Percentiles rank a stretch among this genome's conserved stretches.
These are phyloP conservation scores for Chaetoderma sp. DNA, from an alignment of 2,888 invertebrate species.

Conservation along the genomic window DNA sequence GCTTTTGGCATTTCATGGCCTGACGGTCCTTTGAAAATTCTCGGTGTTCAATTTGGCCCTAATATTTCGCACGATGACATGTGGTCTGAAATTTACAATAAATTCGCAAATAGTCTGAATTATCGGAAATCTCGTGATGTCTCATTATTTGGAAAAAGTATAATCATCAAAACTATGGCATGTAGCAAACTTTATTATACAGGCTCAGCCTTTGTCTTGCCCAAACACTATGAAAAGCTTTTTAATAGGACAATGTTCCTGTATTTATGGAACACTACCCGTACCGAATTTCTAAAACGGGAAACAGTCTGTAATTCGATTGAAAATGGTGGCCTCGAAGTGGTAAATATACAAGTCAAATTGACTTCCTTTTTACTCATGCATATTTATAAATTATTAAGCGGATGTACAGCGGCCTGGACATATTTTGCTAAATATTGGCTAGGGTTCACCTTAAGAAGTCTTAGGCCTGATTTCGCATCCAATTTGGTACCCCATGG, in stretches of 20 bases:
- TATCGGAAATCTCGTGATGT: background rate
- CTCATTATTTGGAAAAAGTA: constrained; percentile 3
- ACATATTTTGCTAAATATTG: constrained; percentile 1
- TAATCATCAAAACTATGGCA: background rate
- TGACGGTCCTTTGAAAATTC: background rate
- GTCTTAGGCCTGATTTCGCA: background rate
- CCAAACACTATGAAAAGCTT: background rate
- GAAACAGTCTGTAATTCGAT: background rate
- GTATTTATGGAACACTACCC: background rate
- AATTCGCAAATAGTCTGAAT: background rate
- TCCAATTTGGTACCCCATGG: background rate
- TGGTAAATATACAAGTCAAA: background rate
- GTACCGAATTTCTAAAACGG: background rate
- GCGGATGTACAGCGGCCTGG: background rate
- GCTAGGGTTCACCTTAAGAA: background rate
- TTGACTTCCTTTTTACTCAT: background rate
- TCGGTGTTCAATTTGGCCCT: background rate
- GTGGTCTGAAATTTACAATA: background rate
- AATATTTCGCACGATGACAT: background rate
- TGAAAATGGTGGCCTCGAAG: background rate
- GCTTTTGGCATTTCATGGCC: constrained; percentile 5
- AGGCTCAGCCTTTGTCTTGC: background rate
- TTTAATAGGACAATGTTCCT: background rate
- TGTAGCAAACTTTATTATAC: background rate
- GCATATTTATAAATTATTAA: constrained; percentile 1